Base-by-base conservation (phyloP, 2,113 vertebrate genomes). In the Pyxicephalus adspersus region DNA sequence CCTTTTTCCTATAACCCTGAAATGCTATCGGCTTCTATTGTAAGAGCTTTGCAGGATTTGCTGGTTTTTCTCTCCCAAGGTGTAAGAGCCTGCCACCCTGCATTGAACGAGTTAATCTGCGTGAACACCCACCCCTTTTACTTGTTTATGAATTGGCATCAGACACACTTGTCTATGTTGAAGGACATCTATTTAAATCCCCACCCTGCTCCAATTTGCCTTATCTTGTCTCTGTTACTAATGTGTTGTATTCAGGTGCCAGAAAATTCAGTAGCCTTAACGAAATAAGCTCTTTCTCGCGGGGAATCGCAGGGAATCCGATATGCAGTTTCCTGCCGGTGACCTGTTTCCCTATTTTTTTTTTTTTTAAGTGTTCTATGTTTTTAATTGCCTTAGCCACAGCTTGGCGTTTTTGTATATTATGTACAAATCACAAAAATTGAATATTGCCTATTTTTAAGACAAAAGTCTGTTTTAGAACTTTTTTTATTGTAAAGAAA, bases 401-500 rank as follows among this genome's bases (percentile, higher is more conserved):
- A 90, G 81, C 84, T 89, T 95, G 95, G 95, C 94, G 93, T 11
- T 9, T 87, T 75, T 81, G 95, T 94, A 96, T 94, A 95, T 93
- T 96, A 93, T 95, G 94, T 95, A 96, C 91, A 95, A 94, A 96
- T 93, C 93, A 94, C 93, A 74, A 95, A 95, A 96, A 93, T 96
- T 94, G 92, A 97, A 96, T 96, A 94, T 93, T 93, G 94, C 94
- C 95, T 96, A 96, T 97, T 99, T 98, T 97, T 96, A 94, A 96
- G 93, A 94, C 90, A 93, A 94, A 87, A 93, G 95, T 98, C 95
- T 97, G 94, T 96, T 65, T 95, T 18, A 94, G 96, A 95, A 94
- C 92, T 92, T 96, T 97, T 94, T 95, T 93, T 94, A 94, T 95
- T 96, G 94, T 95, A 96, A 97, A 98, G 95, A 97, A 45, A 98